These are phyloP conservation scores for Drosophila takahashii DNA, from an alignment of 1,140 invertebrate genomes.

Conservation along the genomic window DNA sequence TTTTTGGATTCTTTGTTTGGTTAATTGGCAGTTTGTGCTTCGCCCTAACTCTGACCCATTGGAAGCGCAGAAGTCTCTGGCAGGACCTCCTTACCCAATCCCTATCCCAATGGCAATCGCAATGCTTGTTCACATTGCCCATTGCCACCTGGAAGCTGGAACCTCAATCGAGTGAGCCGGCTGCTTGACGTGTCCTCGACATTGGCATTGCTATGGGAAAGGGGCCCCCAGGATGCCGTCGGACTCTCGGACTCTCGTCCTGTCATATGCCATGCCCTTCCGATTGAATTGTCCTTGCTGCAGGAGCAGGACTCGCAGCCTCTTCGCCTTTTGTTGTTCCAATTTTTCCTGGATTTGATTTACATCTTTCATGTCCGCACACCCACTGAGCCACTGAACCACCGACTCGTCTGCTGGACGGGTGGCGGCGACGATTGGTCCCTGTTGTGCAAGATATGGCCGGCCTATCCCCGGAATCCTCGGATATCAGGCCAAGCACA, in stretches of 20 bases:
- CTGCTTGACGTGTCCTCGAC: conserved; percentile 51
- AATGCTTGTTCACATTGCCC: conserved; percentile 7
- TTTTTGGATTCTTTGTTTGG: conserved; percentile 56
- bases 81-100: not conserved
- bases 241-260: conserved; percentile 14
- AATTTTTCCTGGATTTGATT: conserved; percentile 49
- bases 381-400: conserved; percentile 28
- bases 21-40: conserved; percentile 74
- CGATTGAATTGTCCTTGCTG: conserved; percentile 38
- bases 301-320: not conserved
- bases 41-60: conserved; percentile 15
- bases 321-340: conserved; percentile 34
- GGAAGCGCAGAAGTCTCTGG: conserved; percentile 16
- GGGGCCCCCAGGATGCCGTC: conserved; percentile 7
- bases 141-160: conserved; percentile 46
- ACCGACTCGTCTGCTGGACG: not conserved
- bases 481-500: conserved; percentile 9
- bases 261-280: conserved; percentile 44
- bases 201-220: conserved; percentile 24
- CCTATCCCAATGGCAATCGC: not conserved
- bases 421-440: conserved; percentile 20
- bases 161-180: conserved; percentile 28
- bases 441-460: conserved; percentile 44
- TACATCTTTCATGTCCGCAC: conserved; percentile 44
- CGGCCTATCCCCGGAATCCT: conserved; percentile 14